Conservation (phyloP, 64 coral and sea anemone genomes). For the Montipora efflorescens region DNA sequence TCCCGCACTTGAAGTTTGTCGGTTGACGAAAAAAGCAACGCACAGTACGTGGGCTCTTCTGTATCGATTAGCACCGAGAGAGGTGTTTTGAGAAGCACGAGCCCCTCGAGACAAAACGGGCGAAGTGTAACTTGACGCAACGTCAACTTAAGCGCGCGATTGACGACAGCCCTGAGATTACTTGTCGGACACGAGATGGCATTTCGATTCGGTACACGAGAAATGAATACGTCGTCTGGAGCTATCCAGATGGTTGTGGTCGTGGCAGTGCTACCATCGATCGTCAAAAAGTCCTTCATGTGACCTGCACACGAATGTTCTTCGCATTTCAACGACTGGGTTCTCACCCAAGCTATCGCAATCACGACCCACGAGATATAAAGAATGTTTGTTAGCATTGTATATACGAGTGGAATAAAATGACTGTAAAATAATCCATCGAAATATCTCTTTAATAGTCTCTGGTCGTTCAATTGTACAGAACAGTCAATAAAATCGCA, state of each 20-base stretch:
- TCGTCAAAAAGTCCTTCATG: not conserved
- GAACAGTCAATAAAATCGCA: too few relatives aligned
- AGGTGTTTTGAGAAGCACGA: not conserved
- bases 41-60: not conserved
- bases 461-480: too few relatives aligned
- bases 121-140: not conserved
- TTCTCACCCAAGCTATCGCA: too few relatives aligned
- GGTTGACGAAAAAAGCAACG: not conserved
- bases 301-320: not conserved
- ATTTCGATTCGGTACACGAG: not conserved
- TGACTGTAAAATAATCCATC: not conserved
- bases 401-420: too few relatives aligned
- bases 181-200: not conserved
- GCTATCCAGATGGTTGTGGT: not conserved
- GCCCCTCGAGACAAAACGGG: not conserved
- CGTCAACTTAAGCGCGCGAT: not conserved
- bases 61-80: not conserved
- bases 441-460: too few relatives aligned
- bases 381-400: too few relatives aligned
- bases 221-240: not conserved
- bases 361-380: too few relatives aligned
- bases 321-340: too few relatives aligned
- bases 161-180: not conserved
- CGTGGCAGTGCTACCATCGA: not conserved
- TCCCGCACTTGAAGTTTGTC: not conserved